Percentiles rank a stretch among this genome's conserved stretches.
Conservation (phyloP, 2,113 vertebrate species). For the Miniopterus natalensis region DNA sequence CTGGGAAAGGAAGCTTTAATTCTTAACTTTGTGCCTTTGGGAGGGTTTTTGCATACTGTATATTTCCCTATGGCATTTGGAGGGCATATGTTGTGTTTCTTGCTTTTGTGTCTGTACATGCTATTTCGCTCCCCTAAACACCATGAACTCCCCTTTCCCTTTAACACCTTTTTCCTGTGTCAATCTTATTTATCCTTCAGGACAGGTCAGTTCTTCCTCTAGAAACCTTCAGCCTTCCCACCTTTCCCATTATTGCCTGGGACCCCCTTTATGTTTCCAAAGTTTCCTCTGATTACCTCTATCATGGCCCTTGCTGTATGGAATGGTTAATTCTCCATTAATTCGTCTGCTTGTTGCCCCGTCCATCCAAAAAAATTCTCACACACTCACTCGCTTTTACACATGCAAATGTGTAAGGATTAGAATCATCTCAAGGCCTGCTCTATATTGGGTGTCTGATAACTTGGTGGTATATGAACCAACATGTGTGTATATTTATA, state of each 20-base stretch:
- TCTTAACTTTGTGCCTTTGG: constrained; percentile 43
- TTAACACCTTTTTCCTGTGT: constrained; percentile 13
- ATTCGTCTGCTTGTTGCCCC: background rate
- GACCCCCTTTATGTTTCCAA: constrained; percentile 31
- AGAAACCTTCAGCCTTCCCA: background rate
- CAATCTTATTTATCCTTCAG: constrained; percentile 37
- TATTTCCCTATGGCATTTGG: constrained; percentile 53
- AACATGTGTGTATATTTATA: background rate
- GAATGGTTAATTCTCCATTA: background rate
- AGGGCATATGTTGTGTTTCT: background rate
- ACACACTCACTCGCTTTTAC: background rate
- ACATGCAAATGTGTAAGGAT: background rate
- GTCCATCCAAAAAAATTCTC: background rate
- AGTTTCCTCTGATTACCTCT: constrained; percentile 45
- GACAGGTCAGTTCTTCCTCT: background rate
- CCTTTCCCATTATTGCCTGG: background rate
- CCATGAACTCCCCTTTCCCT: background rate
- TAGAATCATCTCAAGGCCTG: background rate
- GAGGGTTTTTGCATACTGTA: constrained; percentile 29
- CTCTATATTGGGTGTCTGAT: background rate
- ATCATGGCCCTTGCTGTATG: background rate
- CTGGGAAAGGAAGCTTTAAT: constrained; percentile 1
- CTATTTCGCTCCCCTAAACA: constrained; percentile 14
- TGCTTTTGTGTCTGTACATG: constrained; percentile 34
- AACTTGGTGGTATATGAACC: background rate